Evolutionary conservation across 1,140 invertebrate genomes (phyloP), one percentile per base, ranked within the genome.

Genomic region (Saccostrea cuccullata): DNA sequence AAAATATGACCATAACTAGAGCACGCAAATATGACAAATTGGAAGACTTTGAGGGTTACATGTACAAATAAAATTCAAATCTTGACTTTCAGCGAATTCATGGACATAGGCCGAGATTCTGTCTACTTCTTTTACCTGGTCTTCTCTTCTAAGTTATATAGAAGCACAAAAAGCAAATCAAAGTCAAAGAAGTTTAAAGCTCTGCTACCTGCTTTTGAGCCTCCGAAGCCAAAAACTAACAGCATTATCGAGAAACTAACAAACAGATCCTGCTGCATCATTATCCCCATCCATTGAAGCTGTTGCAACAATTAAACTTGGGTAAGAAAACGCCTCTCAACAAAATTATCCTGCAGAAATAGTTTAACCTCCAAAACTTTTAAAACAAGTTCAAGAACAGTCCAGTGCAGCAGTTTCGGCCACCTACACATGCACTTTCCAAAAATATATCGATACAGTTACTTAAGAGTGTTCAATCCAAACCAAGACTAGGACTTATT

Each of bases 141-240:
- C 4, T 77, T 5, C 70, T 77, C 13, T 77, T 77, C 11, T 36
- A 11, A 77, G 70, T 77, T 26, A 77, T 3, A 36, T 36, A 26
- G 70, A 77, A 1, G 70, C 26, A 17, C 70, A 77, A n/a, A 64
- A 36, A 77, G 9, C 70, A 77, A 77, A 77, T 12, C 26, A 30
- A 77, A 77, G 70, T 77, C 70, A 36, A 36, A 36, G 2, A 77
- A 77, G 26, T 77, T 77, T 36, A 77, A 36, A 36, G 70, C 70
- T 36, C 11, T 77, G 15, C 70, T 77, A 15, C 70, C 70, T 6
- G 23, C 5, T 15, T 77, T 77, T 77, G 26, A 30, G 26, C 70
- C 26, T 13, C 15, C 26, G 2, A 77, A 77, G 23, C 70, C 26
- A 9, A 30, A 77, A 77, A 26, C 70, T 15, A 77, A 77, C 26